Conservation (phyloP, 2,113 vertebrate species). For the Pelecanoides urinatrix region DNA sequence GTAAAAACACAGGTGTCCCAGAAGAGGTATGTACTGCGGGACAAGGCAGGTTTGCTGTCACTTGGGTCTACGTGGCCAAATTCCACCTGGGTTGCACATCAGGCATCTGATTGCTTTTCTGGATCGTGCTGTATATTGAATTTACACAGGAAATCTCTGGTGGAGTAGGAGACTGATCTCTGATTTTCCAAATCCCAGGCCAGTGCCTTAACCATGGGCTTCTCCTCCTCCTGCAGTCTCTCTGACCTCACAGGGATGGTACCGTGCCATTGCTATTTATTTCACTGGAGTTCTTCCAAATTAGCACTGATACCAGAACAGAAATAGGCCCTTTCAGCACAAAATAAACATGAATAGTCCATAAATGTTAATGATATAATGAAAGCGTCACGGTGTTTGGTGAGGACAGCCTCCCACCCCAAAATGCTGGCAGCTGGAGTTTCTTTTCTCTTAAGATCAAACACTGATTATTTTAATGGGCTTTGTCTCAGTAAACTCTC, state of each 20-base stretch:
- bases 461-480: neutral
- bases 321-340: neutral
- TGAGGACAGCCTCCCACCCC: neutral
- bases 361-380: neutral
- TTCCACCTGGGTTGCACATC: neutral
- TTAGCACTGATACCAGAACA: neutral
- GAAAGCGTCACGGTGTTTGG: neutral
- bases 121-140: neutral
- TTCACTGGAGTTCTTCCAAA: neutral
- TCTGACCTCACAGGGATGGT: neutral
- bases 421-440: neutral
- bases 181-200: neutral
- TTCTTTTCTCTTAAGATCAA: slow-evolving; percentile 11
- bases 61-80: neutral
- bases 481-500: neutral
- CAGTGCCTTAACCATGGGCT: neutral
- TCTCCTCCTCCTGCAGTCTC: neutral
- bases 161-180: neutral
- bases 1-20: neutral
- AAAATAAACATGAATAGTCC: neutral
- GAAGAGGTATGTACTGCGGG: neutral
- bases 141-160: neutral
- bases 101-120: neutral
- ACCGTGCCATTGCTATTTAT: neutral
- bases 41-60: neutral